A percentile compares a stretch with the other conserved stretches of the same genome.
Conservation (phyloP, 1,140 invertebrate species). For the Drosophila trapezifrons region DNA sequence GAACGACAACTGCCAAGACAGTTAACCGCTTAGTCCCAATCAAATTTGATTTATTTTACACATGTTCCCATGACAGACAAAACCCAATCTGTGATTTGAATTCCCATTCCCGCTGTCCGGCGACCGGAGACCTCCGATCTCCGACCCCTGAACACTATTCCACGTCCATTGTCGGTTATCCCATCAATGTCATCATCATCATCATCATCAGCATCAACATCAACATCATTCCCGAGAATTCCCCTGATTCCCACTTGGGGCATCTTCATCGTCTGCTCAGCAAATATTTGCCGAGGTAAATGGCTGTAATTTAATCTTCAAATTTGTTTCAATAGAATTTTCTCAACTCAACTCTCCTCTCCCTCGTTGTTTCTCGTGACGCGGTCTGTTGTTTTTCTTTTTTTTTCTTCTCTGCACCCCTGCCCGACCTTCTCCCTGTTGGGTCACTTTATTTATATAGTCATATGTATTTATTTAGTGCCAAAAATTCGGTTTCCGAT, state of each 20-base stretch:
- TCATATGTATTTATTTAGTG: constrained; percentile 31
- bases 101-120: constrained; percentile 9
- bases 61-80: constrained; percentile 10
- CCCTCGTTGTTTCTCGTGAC: constrained; percentile 8
- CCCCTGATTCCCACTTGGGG: constrained; percentile 24
- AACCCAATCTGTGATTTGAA: constrained; percentile 43
- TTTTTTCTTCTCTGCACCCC: background rate
- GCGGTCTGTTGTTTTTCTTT: constrained; percentile 11
- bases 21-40: constrained; percentile 27
- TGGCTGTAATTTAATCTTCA: constrained; percentile 54
- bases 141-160: constrained; percentile 26
- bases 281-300: constrained; percentile 55
- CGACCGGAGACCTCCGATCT: background rate
- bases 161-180: constrained; percentile 43
- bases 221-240: constrained; percentile 2
- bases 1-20: background rate
- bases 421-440: background rate
- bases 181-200: constrained; percentile 54
- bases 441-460: constrained; percentile 28
- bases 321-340: constrained; percentile 53
- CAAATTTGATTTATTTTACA: constrained; percentile 46
- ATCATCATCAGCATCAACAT: constrained; percentile 20
- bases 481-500: constrained; percentile 3
- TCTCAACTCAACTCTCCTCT: constrained; percentile 15
- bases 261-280: constrained; percentile 41